Base-by-base conservation (phyloP, 2,888 invertebrate species). In the Lithosia quadra region DNA sequence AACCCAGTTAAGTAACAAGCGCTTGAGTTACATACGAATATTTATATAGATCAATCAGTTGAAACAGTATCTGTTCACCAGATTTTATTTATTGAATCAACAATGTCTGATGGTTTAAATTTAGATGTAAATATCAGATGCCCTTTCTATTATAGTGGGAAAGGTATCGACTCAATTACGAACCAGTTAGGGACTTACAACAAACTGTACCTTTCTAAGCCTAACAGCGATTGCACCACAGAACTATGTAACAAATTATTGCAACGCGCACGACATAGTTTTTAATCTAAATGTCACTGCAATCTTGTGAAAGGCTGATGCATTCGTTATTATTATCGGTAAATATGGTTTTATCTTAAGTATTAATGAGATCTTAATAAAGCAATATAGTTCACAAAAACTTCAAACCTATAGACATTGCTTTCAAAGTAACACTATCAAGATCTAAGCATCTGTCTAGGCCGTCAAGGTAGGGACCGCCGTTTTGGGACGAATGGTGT, bases 221-320 rank as follows among this genome's bases (percentile, higher is more conserved):
- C 57, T 56, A 67, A 70, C 70, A 77, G 60, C 33, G 55, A 15
- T 79, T 80, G 78, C 82, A 74, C 72, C 80, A 82, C 62, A 60
- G 43, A 57, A 65, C 66, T 64, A 67, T 72, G 72, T 77, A 67
- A 73, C 68, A 63, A 49, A 49, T 63, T 56, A 66, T 81, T 81
- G 81, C 80, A 74, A 53, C 55, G 74, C 63, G 60, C 80, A 77
- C 81, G 79, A 80, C 72, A 81, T 65, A 81, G 68, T 81, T 80
- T 79, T 80, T 68, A 73, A 74, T 69, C 21, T 66, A 79, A 81
- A 79, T 81, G 79, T 77, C 77, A 77, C 71, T 65, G 22, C 67
- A 76, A 78, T 74, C 69, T 73, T 70, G 70, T 69, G 65, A 70
- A 55, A 69, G 43, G 64, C 58, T 67, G 57, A 72, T 68, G 59